Evolutionary conservation across 2,797 vertebrate species (phyloP).

Genomic region (Mycteria americana): DNA sequence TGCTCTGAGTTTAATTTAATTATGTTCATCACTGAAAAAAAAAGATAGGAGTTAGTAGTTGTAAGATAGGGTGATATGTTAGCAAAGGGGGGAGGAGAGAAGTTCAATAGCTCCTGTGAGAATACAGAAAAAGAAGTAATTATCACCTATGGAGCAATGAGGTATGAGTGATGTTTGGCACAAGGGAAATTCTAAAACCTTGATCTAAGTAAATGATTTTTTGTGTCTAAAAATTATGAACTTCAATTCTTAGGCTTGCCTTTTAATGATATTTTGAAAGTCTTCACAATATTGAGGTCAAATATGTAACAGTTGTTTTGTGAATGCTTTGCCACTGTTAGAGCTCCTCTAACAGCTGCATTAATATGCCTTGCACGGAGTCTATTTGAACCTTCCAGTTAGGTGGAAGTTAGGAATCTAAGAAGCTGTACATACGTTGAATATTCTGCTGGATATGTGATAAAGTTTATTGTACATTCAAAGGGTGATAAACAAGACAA

Average conservation of each 20-base stretch:
- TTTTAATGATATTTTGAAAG: background rate
- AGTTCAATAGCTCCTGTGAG: background rate
- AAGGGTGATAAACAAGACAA: background rate
- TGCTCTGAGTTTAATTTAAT: background rate
- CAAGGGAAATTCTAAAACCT: background rate
- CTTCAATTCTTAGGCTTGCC: background rate
- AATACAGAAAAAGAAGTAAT: slow-evolving; percentile 7
- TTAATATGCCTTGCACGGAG: background rate
- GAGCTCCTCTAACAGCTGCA: background rate
- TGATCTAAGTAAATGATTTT: background rate
- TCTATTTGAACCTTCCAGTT: background rate
- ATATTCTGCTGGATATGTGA: background rate
- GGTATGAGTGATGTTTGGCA: background rate
- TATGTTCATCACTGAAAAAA: background rate
- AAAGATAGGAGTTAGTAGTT: background rate
- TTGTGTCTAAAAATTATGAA: background rate
- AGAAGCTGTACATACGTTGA: background rate
- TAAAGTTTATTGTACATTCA: background rate
- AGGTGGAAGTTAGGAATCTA: background rate
- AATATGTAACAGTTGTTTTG: background rate
- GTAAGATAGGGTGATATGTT: background rate
- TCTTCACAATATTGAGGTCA: background rate
- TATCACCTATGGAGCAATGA: background rate
- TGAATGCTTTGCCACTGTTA: background rate
- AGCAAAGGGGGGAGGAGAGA: background rate